phyloP scores from a whole-genome alignment of 2,888 invertebrate species.

The Hypsopygia costalis region DNA sequence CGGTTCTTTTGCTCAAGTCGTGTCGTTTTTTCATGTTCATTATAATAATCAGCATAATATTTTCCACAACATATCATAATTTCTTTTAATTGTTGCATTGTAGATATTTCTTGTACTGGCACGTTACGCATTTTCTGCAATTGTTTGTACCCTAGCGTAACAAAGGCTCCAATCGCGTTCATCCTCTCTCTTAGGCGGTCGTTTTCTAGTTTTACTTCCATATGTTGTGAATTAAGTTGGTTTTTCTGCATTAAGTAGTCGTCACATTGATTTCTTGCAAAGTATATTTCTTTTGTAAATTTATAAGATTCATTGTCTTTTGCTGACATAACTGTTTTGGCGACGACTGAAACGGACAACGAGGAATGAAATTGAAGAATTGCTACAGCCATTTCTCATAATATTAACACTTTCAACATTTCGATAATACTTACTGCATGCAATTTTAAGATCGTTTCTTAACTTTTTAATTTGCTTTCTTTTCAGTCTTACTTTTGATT shows the following conservation, averaged over 20 bases:
- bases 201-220: conserved; percentile 32
- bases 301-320: conserved; percentile 37
- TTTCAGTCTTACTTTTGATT: conserved; percentile 32
- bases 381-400: no score
- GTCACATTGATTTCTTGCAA: conserved; percentile 32
- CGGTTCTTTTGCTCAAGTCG: conserved; percentile 44
- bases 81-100: conserved; percentile 37
- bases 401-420: no score
- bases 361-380: no score
- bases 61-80: conserved; percentile 46
- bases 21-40: conserved; percentile 32
- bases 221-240: conserved; percentile 23
- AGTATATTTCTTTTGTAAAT: conserved; percentile 32
- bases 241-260: conserved; percentile 29
- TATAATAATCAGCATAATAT: conserved; percentile 42
- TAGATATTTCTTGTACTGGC: conserved; percentile 25
- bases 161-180: conserved; percentile 32
- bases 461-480: conserved; percentile 37
- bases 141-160: conserved; percentile 44
- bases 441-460: conserved; percentile 37
- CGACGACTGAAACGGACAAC: conserved; percentile 34
- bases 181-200: conserved; percentile 31
- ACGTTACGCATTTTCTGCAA: conserved; percentile 36
- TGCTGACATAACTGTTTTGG: conserved; percentile 37
- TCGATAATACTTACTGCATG: conserved; percentile 40